These are phyloP conservation scores for Vombatus ursinus DNA, from an alignment of 2,113 vertebrate species.

Conservation along the genomic window DNA sequence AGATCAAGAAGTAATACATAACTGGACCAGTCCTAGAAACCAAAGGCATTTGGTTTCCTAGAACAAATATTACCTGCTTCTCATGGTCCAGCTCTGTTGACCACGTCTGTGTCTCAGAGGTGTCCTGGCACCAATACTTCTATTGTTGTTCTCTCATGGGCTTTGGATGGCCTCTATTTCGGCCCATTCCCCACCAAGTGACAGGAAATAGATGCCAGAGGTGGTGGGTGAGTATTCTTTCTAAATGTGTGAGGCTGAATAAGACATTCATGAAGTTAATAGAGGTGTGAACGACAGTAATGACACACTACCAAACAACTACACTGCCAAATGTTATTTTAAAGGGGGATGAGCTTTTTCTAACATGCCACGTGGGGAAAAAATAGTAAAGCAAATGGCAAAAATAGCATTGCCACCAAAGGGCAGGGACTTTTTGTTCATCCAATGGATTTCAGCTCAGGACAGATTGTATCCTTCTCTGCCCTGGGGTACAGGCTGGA, in stretches of 20 bases:
- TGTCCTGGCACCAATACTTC: background rate
- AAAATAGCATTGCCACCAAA: slow-evolving; percentile 20
- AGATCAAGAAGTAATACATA: slow-evolving; percentile 28
- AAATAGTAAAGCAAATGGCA: slow-evolving; percentile 47
- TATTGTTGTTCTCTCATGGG: background rate
- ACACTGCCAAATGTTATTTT: slow-evolving; percentile 25
- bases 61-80: background rate
- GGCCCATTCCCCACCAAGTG: slow-evolving; percentile 12
- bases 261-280: slow-evolving; percentile 32
- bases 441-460: background rate
- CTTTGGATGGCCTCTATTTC: background rate
- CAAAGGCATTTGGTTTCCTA: background rate
- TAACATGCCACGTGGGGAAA: slow-evolving; percentile 5
- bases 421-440: background rate
- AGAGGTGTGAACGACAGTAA: slow-evolving; percentile 25
- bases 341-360: slow-evolving; percentile 51
- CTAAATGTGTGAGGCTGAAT: slow-evolving; percentile 57
- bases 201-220: slow-evolving; percentile 22
- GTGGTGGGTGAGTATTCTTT: slow-evolving; percentile 37
- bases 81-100: background rate
- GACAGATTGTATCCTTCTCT: background rate
- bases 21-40: slow-evolving; percentile 25
- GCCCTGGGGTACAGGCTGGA: background rate
- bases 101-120: background rate
- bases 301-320: slow-evolving; percentile 26